Evolutionary conservation across 2,113 vertebrate genomes (phyloP).

Genomic region (Eublepharis macularius): DNA sequence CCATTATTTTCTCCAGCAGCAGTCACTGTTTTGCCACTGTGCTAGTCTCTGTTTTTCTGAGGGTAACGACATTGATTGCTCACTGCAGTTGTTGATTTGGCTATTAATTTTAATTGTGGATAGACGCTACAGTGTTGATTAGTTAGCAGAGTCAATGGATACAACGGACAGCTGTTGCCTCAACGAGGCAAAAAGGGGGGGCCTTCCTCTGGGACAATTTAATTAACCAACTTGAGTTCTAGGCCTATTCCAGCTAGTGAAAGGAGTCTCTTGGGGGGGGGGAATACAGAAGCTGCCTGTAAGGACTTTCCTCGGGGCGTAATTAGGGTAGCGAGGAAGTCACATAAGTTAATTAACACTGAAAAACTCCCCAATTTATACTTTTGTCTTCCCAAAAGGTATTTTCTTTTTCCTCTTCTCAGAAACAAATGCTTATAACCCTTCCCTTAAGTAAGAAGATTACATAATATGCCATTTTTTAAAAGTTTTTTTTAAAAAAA

Average conservation of each 20-base stretch:
- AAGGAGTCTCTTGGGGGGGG: slow-evolving; percentile 39
- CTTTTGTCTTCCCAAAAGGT: not conserved
- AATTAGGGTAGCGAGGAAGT: not conserved
- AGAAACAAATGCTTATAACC: not conserved
- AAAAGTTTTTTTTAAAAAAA: not conserved
- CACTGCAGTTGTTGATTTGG: slow-evolving; percentile 3
- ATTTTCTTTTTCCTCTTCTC: not conserved
- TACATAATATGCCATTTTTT: not conserved
- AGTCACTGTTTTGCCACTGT: not conserved
- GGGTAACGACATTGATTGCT: not conserved
- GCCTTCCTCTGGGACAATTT: slow-evolving; percentile 41
- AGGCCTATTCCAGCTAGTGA: slow-evolving; percentile 15
- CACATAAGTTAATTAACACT: not conserved
- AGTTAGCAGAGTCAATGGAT: slow-evolving; percentile 39
- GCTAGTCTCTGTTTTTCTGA: slow-evolving; percentile 7
- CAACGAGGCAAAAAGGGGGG: not conserved
- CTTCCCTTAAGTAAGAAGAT: not conserved
- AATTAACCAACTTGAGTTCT: slow-evolving; percentile 39
- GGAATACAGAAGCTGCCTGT: slow-evolving; percentile 15
- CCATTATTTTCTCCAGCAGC: not conserved
- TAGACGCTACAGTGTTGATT: slow-evolving; percentile 27
- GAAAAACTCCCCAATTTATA: not conserved
- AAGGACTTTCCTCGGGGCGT: slow-evolving; percentile 19
- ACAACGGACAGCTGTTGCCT: slow-evolving; percentile 22
- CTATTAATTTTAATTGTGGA: slow-evolving; percentile 49